Conservation (phyloP, 2,113 vertebrate genomes). For the Columbina picui region DNA sequence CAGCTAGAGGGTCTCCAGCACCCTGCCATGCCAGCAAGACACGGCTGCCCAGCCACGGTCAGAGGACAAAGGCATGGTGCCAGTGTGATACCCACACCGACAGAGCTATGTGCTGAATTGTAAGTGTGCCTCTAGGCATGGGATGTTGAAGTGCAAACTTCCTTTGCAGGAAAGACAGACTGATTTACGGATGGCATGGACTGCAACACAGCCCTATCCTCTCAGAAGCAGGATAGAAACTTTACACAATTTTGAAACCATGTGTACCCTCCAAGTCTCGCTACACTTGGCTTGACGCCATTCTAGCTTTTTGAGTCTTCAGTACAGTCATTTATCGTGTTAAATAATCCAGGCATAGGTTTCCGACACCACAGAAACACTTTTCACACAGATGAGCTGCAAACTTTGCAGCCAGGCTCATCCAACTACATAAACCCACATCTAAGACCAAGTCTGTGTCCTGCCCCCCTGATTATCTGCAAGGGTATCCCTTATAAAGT, state of each 20-base stretch:
- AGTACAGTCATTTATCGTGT: background rate
- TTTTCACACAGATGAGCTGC: background rate
- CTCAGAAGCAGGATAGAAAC: background rate
- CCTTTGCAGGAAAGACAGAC: background rate
- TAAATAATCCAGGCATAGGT: background rate
- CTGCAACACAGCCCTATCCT: background rate
- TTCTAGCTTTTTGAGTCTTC: background rate
- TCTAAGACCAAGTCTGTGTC: background rate
- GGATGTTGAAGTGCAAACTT: background rate
- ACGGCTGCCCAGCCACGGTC: rapidly evolving
- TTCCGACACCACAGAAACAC: background rate
- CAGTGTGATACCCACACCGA: rapidly evolving
- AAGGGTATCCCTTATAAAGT: background rate
- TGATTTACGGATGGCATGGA: background rate
- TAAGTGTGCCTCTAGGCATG: background rate
- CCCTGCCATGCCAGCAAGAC: background rate
- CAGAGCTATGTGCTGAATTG: rapidly evolving
- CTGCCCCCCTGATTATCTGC: background rate
- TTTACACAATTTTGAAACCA: background rate
- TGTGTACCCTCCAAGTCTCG: background rate
- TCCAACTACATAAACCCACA: background rate
- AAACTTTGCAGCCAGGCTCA: background rate
- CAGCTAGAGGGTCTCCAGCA: background rate
- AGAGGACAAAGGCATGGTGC: rapidly evolving
- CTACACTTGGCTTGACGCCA: background rate